Evolutionary conservation across 2,888 invertebrate genomes (phyloP), one percentile per base, ranked within the genome.

Genomic region (Sylvicola fuscatus): DNA sequence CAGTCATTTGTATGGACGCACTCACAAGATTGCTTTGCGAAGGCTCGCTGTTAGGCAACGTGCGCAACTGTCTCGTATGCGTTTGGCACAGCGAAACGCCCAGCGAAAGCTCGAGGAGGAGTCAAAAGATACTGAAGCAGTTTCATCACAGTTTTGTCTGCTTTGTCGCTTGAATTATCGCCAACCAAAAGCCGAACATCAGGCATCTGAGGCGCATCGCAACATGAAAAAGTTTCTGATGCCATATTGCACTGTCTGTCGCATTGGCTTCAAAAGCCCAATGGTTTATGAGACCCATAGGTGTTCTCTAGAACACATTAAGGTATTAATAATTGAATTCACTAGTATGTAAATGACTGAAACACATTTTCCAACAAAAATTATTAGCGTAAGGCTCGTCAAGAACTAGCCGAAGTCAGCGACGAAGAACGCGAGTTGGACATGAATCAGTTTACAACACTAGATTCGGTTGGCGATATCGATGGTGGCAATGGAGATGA

Each of bases 391-490:
- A 72, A 73, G 46, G 68, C 70, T 36, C 54, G 63, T 37, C 50
- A 55, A 38, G 61, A 61, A 37, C 45, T 45, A 29, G 46, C 58
- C 35, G 70, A 68, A 32, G 71, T 66, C 13, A 65, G 66, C 12
- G 73, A 74, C 44, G 74, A 75, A 55, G 36, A 36, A 13, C 10
- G 17, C 6, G 75, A 76, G 51, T 69, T 78, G 3, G 78, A 81
- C 58, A 62, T 84, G 43, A 82, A 82, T 44, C 81, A 82, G 50
- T 84, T 83, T 50, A 78, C 82, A 66, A 83, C 84, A 1, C 68
- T 86, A n/a, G 84, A 86, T 56, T 83, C 84, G 3, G 80, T 84
- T 21, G 84, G 84, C 6, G 82, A 82, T 56, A 78, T 79, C 15
- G 82, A 82, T 57, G 78, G 74, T 71, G 60, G 45, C 17, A 41